Evolutionary conservation across 2,113 vertebrate species (phyloP).

Genomic region (Gopherus evgoodei): DNA sequence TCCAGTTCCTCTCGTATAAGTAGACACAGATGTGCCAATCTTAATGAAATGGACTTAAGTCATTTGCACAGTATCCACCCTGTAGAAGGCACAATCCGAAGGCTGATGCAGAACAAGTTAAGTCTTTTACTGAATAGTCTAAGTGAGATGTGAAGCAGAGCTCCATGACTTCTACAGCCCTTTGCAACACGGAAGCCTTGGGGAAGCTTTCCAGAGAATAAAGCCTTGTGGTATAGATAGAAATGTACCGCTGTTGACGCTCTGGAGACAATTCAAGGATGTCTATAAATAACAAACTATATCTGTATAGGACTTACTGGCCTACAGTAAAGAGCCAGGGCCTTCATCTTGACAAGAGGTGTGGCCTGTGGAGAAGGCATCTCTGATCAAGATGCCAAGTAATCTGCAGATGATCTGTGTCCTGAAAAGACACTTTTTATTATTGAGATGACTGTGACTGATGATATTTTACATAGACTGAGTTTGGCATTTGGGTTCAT

Average conservation of each 20-base stretch:
- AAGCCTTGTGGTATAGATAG: background rate
- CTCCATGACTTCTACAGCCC: fast-evolving
- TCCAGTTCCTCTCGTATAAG: background rate
- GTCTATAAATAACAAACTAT: fast-evolving
- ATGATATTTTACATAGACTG: background rate
- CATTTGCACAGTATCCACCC: background rate
- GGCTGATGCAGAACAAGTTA: background rate
- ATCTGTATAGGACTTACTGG: fast-evolving
- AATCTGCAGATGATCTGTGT: background rate
- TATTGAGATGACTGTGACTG: background rate
- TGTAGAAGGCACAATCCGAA: background rate
- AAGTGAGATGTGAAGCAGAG: fast-evolving
- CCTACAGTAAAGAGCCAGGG: background rate
- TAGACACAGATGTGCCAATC: background rate
- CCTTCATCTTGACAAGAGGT: background rate
- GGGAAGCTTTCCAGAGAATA: background rate
- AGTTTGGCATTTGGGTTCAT: fast-evolving
- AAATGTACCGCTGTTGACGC: background rate
- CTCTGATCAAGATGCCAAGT: background rate
- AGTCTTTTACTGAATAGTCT: fast-evolving
- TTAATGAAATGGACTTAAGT: background rate
- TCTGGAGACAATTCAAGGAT: fast-evolving
- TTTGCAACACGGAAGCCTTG: background rate
- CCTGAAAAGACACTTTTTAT: background rate
- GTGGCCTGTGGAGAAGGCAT: fast-evolving